phyloP scores from a whole-genome alignment of 2,113 vertebrate species.

The Gnathonemus longibarbis region DNA sequence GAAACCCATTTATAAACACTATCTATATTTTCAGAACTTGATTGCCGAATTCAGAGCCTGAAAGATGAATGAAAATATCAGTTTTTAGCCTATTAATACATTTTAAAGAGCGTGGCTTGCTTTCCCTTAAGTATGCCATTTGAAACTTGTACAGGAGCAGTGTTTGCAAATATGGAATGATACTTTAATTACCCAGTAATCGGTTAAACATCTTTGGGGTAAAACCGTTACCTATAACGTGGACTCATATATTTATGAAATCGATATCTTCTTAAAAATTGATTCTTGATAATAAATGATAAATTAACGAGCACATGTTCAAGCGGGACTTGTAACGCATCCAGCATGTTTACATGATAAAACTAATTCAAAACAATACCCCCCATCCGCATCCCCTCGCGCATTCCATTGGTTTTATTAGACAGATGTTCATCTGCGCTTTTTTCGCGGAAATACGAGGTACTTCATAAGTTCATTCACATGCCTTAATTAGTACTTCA shows the following conservation, averaged over 20 bases:
- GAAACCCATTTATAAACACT: background rate
- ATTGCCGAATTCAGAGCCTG: background rate
- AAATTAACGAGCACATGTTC: background rate
- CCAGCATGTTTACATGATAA: background rate
- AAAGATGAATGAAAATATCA: background rate
- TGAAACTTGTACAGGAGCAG: background rate
- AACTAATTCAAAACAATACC: background rate
- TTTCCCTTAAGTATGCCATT: background rate
- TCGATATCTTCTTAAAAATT: background rate
- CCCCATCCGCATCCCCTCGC: background rate
- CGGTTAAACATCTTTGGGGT: background rate
- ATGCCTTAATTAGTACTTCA: background rate
- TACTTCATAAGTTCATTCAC: background rate
- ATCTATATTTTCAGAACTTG: background rate
- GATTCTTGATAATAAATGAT: background rate
- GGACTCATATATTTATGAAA: background rate
- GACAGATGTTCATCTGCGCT: background rate
- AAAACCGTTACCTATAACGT: background rate
- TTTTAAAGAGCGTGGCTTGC: background rate
- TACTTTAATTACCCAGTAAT: background rate
- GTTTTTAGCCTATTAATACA: background rate
- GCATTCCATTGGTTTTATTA: background rate
- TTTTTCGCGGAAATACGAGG: background rate
- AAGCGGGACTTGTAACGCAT: background rate
- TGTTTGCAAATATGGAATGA: background rate